phyloP scores from a whole-genome alignment of 1,140 invertebrate species.

The Protaetia brevitarsis region DNA sequence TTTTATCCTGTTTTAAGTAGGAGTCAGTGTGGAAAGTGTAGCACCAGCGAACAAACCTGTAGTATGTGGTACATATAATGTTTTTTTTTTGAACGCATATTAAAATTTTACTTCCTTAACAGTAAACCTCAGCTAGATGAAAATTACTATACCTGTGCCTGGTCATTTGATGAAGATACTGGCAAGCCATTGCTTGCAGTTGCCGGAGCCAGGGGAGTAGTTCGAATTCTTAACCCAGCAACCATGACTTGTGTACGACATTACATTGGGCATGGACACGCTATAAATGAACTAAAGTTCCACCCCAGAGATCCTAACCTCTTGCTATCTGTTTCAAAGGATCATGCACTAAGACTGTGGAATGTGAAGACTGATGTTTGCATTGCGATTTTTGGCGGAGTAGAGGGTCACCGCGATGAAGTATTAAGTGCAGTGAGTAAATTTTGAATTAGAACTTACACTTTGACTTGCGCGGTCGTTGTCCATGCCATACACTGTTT shows the following conservation, averaged over 20 bases:
- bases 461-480: too few species aligned
- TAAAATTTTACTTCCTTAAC: neutral
- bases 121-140: slow-evolving; percentile 71
- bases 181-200: slow-evolving; percentile 83
- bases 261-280: slow-evolving; percentile 87
- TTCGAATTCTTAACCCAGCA: slow-evolving; percentile 82
- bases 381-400: slow-evolving; percentile 94
- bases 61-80: too few species aligned
- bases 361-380: slow-evolving; percentile 93
- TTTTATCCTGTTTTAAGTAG: too few species aligned
- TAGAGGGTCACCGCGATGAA: slow-evolving; percentile 96
- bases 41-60: too few species aligned
- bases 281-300: slow-evolving; percentile 92
- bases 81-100: too few species aligned
- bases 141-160: slow-evolving; percentile 95
- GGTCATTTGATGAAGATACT: slow-evolving; percentile 84
- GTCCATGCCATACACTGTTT: too few species aligned
- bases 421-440: slow-evolving; percentile 79
- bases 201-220: slow-evolving; percentile 85
- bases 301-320: slow-evolving; percentile 87
- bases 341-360: slow-evolving; percentile 92
- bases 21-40: too few species aligned
- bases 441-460: neutral
- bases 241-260: slow-evolving; percentile 85
- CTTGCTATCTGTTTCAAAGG: slow-evolving; percentile 90